Evolutionary conservation across 2,797 vertebrate species (phyloP).

Genomic region (Carapus acus): DNA sequence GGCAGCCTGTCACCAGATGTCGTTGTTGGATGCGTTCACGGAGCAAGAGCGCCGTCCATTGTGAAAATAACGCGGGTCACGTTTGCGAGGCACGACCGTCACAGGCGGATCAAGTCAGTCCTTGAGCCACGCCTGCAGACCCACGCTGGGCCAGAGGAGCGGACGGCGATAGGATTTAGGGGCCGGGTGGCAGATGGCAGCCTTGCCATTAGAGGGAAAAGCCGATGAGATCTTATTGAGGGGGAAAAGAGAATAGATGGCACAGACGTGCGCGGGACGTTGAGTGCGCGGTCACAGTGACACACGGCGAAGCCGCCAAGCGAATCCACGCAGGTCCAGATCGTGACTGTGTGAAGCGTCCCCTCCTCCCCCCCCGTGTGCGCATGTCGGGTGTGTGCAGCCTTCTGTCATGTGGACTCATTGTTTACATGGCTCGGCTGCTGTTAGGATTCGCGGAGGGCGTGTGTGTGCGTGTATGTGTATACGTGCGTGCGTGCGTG

Average conservation of each 20-base stretch:
- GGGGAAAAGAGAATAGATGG: constrained; percentile 31
- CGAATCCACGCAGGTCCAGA: constrained; percentile 32
- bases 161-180: constrained; percentile 53
- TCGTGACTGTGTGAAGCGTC: constrained; percentile 63
- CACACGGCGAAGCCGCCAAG: constrained; percentile 3
- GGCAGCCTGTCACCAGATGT: constrained; percentile 55
- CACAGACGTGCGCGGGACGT: constrained; percentile 4
- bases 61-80: constrained; percentile 42
- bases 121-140: constrained; percentile 28
- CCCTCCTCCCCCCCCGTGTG: too few relatives aligned
- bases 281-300: background rate
- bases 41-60: constrained; percentile 20
- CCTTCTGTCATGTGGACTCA: constrained; percentile 67
- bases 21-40: constrained; percentile 37
- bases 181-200: constrained; percentile 58
- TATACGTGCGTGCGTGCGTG: constrained; percentile 14
- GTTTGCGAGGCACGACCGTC: constrained; percentile 20
- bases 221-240: constrained; percentile 32
- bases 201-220: constrained; percentile 36
- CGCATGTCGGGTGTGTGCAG: constrained; percentile 57
- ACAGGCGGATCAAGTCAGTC: constrained; percentile 8
- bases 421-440: constrained; percentile 64
- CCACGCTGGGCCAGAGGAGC: constrained; percentile 25
- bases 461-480: constrained; percentile 9
- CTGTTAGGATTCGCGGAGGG: constrained; percentile 52